Percentiles rank a stretch among this genome's conserved stretches.
phyloP scores from a whole-genome alignment of 2,888 invertebrate genomes.

The Autographa pulchrina region DNA sequence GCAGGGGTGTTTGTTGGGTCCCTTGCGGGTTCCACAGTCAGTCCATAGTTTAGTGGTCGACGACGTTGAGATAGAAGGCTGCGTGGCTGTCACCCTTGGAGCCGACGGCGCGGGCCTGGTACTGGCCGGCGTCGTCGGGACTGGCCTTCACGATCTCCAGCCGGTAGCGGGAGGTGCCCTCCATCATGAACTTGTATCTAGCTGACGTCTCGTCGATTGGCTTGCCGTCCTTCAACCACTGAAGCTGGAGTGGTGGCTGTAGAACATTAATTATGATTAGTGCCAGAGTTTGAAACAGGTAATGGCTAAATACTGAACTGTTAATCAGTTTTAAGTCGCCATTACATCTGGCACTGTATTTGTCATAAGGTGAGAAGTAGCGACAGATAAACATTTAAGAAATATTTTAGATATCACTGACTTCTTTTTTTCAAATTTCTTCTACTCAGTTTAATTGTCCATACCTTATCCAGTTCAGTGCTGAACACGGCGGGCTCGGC shows the following conservation, averaged over 20 bases:
- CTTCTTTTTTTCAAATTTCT: too few species aligned
- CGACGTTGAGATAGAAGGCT: conserved; percentile 96
- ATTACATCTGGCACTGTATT: too few species aligned
- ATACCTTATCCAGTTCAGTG: conserved; percentile 93
- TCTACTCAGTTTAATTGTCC: too few species aligned
- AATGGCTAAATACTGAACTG: too few species aligned
- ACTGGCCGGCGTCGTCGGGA: conserved; percentile 95
- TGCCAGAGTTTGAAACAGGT: too few species aligned
- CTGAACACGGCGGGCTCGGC: conserved; percentile 94
- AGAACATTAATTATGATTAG: conserved; percentile 22
- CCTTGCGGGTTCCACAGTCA: conserved; percentile 68
- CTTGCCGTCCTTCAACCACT: conserved; percentile 98
- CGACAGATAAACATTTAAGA: too few species aligned
- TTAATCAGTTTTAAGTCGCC: too few species aligned
- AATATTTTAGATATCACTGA: too few species aligned
- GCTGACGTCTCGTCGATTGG: conserved; percentile 94
- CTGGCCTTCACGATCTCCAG: conserved; percentile 93
- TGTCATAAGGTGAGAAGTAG: too few species aligned
- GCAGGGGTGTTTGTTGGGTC: conserved; percentile 72
- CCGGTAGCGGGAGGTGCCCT: conserved; percentile 94
- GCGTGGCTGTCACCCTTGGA: conserved; percentile 95
- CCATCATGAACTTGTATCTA: conserved; percentile 95
- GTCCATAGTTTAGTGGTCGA: conserved; percentile 78
- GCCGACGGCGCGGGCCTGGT: conserved; percentile 95
- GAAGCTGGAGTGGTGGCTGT: conserved; percentile 91